These are phyloP conservation scores for Toxotes jaculatrix DNA, from an alignment of 2,113 vertebrate genomes.

Conservation along the genomic window DNA sequence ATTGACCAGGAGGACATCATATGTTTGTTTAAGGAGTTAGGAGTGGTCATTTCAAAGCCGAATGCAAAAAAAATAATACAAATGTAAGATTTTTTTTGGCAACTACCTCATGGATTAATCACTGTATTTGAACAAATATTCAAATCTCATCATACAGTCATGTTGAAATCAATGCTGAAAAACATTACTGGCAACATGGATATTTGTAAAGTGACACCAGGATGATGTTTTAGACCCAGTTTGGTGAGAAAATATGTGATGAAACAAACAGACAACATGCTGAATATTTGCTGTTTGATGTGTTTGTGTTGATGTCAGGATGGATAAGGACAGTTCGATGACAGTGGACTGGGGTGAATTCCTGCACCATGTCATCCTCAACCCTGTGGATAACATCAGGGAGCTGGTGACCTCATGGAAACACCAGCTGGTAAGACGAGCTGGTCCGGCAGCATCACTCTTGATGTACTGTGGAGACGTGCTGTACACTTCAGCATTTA, in stretches of 20 bases:
- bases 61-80: slow-evolving; percentile 85
- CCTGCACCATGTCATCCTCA: slow-evolving; percentile 81
- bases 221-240: neutral
- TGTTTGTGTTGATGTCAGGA: slow-evolving; percentile 69
- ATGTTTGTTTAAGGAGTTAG: slow-evolving; percentile 84
- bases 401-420: slow-evolving; percentile 85
- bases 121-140: slow-evolving; percentile 9
- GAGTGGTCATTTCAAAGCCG: slow-evolving; percentile 82
- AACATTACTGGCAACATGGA: neutral
- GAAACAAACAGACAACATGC: neutral
- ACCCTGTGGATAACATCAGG: slow-evolving; percentile 80
- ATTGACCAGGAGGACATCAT: slow-evolving; percentile 85
- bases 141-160: neutral
- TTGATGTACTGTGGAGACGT: neutral
- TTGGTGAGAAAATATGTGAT: neutral
- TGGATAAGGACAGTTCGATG: slow-evolving; percentile 84
- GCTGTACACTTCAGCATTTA: neutral
- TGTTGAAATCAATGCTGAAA: no score
- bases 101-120: slow-evolving; percentile 35
- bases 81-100: slow-evolving; percentile 81
- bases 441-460: neutral
- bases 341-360: slow-evolving; percentile 85
- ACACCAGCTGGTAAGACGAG: slow-evolving; percentile 76
- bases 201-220: neutral
- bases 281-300: neutral